phyloP scores from a whole-genome alignment of 2,113 vertebrate species.

The Eulemur macaco region DNA sequence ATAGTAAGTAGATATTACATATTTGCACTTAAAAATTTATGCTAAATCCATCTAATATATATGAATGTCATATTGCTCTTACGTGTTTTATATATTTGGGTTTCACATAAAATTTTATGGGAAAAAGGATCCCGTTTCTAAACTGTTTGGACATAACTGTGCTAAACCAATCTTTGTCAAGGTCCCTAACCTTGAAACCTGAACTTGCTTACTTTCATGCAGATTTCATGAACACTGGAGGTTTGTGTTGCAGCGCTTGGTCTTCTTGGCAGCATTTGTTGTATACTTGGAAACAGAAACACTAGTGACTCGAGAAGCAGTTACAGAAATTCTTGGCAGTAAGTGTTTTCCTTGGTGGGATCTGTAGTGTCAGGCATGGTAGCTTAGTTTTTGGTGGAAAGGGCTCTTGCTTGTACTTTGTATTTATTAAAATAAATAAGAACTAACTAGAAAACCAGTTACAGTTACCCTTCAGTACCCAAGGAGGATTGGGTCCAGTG shows the following conservation, averaged over 20 bases:
- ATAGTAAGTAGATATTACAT: background rate
- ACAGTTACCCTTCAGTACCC: background rate
- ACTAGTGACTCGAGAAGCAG: conserved; percentile 94
- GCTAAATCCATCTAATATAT: background rate
- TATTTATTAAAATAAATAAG: background rate
- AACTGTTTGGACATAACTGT: background rate
- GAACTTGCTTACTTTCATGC: background rate
- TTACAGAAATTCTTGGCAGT: conserved; percentile 96
- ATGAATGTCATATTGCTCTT: background rate
- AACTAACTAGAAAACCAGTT: background rate
- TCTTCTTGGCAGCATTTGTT: conserved; percentile 94
- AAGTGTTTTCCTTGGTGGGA: conserved; percentile 76
- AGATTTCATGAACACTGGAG: conserved; percentile 99
- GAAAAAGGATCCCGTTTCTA: background rate
- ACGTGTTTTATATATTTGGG: background rate
- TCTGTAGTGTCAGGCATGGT: background rate
- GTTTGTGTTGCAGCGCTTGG: conserved; percentile 95
- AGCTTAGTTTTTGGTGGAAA: conserved; percentile 34
- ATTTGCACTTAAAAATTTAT: background rate
- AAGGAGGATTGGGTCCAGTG: background rate
- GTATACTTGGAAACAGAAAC: conserved; percentile 95
- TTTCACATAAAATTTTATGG: background rate
- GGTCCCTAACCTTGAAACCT: background rate
- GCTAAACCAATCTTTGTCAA: background rate
- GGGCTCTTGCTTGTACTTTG: background rate